Evolutionary conservation across 2,797 vertebrate genomes (phyloP).

Genomic region (Limnodromus scolopaceus): DNA sequence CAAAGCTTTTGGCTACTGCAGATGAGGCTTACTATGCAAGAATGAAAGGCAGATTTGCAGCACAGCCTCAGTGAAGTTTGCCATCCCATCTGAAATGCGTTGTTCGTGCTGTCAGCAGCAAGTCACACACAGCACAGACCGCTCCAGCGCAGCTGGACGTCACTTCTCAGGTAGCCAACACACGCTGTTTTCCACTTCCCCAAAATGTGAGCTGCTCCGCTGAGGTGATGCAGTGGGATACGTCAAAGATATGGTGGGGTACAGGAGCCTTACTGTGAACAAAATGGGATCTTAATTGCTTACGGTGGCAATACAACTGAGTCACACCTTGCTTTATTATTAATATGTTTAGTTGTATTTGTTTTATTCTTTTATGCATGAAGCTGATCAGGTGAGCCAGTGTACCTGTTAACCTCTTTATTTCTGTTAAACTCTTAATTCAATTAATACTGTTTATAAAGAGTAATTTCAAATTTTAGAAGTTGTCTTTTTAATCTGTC

Average conservation of each 20-base stretch:
- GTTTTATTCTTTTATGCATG: background rate
- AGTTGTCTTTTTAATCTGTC: background rate
- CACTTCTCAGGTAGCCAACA: background rate
- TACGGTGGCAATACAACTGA: background rate
- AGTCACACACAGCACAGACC: accelerated
- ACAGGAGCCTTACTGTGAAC: background rate
- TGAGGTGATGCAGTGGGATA: background rate
- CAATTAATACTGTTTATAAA: background rate
- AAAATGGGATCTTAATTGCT: background rate
- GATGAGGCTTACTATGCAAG: background rate
- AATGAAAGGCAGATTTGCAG: background rate
- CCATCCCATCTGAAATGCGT: background rate
- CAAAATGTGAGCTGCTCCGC: background rate
- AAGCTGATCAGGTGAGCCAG: background rate
- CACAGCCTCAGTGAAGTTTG: background rate
- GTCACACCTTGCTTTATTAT: background rate
- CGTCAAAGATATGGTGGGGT: accelerated
- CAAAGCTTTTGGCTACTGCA: background rate
- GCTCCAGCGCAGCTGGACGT: background rate
- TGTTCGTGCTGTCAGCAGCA: background rate
- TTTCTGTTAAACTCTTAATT: background rate
- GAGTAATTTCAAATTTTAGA: background rate
- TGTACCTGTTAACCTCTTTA: background rate
- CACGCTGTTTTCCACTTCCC: accelerated
- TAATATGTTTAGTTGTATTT: background rate